Base-by-base conservation (phyloP, 2,797 vertebrate species). In the Cirrhinus molitorella region DNA sequence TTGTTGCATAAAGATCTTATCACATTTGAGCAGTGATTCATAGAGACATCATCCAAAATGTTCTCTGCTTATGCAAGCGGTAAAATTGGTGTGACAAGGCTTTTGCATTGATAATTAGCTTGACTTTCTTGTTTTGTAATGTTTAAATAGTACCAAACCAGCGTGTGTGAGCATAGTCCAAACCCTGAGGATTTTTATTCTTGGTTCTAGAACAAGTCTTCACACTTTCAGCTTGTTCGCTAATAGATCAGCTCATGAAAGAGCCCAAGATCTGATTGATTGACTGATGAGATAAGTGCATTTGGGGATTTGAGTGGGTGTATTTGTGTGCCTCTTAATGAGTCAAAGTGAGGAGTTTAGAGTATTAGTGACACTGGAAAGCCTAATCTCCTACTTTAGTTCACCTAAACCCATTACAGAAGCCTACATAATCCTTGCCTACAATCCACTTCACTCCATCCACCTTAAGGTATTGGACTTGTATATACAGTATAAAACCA, bases 361-460 rank as follows among this genome's bases (percentile, higher is more conserved):
- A 17, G 80, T 31, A 77, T 83, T 78, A 83, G 63, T 82, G 57
- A 82, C 74, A 79, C 28, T 81, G 49, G 6, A 25, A 55, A 76
- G 68, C 49, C n/a, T 84, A 79, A 88, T 88, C 82, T 76, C 14
- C 34, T n/a, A 34, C 65, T 40, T 12, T 59, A 34, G 43, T 59
- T 65, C 43, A 34, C 25, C 23, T 84, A 84, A 84, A 86, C 68
- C 79, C 68, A 83, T 84, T 84, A 85, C 71, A 74, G 65, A 70
- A 71, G 47, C 55, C 75, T 47, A n/a, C 23, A 81, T 81, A 86
- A 75, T 79, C 81, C 74, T 51, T 40, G 17, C 2, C 40, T 68
- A 0, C 55, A 83, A 57, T 83, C 21, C 43, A 55, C 43, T 49
- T 71, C 43, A 72, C 67, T 88, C 77, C 77, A 82, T n/a, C 49